Base-by-base conservation (phyloP, 2,888 invertebrate species). In the Cephus sareptanus region DNA sequence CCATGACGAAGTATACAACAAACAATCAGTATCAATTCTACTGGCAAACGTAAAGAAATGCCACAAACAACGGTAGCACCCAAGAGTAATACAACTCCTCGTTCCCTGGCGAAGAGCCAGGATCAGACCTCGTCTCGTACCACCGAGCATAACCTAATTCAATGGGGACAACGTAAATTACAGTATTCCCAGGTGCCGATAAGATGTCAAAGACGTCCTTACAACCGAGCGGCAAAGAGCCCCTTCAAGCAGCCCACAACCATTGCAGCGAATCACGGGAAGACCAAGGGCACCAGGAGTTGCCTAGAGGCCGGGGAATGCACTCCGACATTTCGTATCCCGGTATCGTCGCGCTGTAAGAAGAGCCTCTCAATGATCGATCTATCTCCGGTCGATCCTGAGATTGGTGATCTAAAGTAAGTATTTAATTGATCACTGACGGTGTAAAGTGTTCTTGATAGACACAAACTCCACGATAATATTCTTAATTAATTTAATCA, bases 331-430 rank as follows among this genome's bases (percentile, higher is more conserved):
- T 82, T 40, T 70, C 79, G 81, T 13, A 40, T 73, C 70, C 77
- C 82, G 68, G 33, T 37, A 9, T 79, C 79, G 11, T 81, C 82
- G 12, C 69, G 74, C 4, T 84, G 80, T 77, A 86, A 85, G 75
- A 90, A 88, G 80, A 91, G 91, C 76, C 75, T 89, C 6, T 91
- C 91, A 23, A 86, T 91, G 87, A 86, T 85, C 75, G 88, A 91
- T 76, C 81, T 91, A 6, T 84, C 88, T 0, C 85, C 87, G 13
- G 81, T 78, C 71, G 85, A 87, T 73, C 37, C 77, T 15, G 85
- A 86, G n/a, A 82, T 78, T 69, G 76, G 77, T 23, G 85, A 87
- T 71, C 75, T 82, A 34, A 86, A 88, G 89, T 89, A 80, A 79
- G 33, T 23, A 34, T 31, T 9, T 9, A 9, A 56, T 56, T 23